Base-by-base conservation (phyloP, 2,113 vertebrate genomes). In the Scomber scombrus region DNA sequence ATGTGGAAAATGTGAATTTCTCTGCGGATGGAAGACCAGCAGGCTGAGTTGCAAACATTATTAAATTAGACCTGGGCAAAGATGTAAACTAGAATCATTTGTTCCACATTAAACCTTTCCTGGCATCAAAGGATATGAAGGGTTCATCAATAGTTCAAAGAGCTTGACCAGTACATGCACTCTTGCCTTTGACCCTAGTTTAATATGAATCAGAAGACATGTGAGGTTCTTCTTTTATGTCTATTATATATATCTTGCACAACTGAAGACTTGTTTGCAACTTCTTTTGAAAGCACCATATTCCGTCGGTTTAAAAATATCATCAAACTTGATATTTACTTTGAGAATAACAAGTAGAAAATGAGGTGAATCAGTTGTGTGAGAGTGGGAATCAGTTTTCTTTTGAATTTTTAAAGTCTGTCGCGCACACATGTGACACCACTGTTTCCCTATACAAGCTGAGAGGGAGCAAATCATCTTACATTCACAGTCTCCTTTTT, bases 71-170 rank as follows among this genome's bases (percentile, higher is more conserved):
- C 40, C 29, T 21, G 29, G 46, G 74, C 11, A 64, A 34, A 57
- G 34, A 78, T 73, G 52, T 62, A 66, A 90, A 86, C 69, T 52
- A 11, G n/a, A 78, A 70, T 75, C 70, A 85, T 80, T 85, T 78
- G 82, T 75, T 82, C 73, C 79, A 77, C 70, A 73, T 82, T 67
- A 75, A 75, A 78, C 45, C 45, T 18, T 70, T 31, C 5, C 45
- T 2, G 49, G 69, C 86, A 80, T 80, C 80, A 80, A 61, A 84
- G 23, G 47, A 40, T 40, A 54, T 75, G 26, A 0, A 5, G 57
- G 50, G 84, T 83, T 71, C 77, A 68, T 40, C 7, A 5, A 1
- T 0, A 60, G 82, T 81, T 85, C 75, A 73, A 31, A 72, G 63
- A 49, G 23, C 49, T n/a, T 54, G 57, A 65, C 43, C 49, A 10